phyloP scores from a whole-genome alignment of 53 echinoderm and acorn worm species.

The Mesocentrotus franciscanus region DNA sequence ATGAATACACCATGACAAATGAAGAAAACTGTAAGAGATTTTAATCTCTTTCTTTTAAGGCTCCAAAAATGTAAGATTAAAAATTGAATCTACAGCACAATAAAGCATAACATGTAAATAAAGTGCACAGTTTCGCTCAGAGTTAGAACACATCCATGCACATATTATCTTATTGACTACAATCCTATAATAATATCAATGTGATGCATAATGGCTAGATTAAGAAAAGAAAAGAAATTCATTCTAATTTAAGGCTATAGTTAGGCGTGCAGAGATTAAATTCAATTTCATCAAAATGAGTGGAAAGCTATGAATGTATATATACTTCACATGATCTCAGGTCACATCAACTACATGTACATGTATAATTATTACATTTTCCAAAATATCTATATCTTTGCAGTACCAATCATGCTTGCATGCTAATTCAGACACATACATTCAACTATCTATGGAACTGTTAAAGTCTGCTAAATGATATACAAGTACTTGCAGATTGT shows the following conservation, averaged over 20 bases:
- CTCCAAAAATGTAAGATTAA: background rate
- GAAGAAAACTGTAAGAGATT: background rate
- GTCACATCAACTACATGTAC: background rate
- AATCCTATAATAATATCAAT: background rate
- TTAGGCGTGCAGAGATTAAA: background rate
- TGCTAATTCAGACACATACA: slow-evolving; percentile 20
- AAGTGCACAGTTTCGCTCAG: background rate
- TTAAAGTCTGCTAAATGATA: slow-evolving; percentile 17
- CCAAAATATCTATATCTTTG: background rate
- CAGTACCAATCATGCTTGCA: background rate
- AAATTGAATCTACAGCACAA: background rate
- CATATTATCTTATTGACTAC: background rate
- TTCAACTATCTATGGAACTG: background rate
- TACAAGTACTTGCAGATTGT: slow-evolving; percentile 18
- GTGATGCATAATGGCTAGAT: background rate
- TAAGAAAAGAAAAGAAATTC: background rate
- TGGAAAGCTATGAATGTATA: background rate
- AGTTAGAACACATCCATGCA: background rate
- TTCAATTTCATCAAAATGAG: background rate
- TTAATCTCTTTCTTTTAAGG: background rate
- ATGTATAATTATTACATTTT: background rate
- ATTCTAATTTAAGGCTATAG: slow-evolving; percentile 5
- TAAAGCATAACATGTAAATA: background rate
- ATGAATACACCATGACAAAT: background rate
- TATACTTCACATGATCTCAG: background rate